Conservation (phyloP, 2,888 invertebrate genomes). For the Sussaba pulchella region DNA sequence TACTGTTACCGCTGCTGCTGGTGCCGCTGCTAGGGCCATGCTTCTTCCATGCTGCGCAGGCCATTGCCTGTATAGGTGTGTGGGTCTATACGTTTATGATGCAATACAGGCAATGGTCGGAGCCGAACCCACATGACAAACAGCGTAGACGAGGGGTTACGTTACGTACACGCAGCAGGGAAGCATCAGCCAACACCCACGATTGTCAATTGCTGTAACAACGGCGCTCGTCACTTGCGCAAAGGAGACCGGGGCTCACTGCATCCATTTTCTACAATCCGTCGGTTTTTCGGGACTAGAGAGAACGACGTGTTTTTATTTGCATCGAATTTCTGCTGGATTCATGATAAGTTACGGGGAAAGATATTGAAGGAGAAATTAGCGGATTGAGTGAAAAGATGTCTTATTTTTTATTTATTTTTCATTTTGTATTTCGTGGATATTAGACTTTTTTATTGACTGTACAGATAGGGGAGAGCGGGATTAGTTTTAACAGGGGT, state of each 20-base stretch:
- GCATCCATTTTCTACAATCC: too few relatives aligned
- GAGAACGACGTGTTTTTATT: too few relatives aligned
- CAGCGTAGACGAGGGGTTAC: conserved; percentile 19
- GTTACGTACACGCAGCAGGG: background rate
- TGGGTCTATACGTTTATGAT: background rate
- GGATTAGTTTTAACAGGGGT: too few relatives aligned
- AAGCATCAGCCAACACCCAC: background rate
- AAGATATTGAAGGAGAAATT: too few relatives aligned
- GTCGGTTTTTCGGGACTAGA: too few relatives aligned
- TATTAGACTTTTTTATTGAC: too few relatives aligned
- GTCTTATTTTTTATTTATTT: too few relatives aligned
- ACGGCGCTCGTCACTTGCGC: background rate
- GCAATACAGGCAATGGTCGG: conserved; percentile 3
- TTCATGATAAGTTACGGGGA: too few relatives aligned
- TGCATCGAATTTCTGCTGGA: too few relatives aligned
- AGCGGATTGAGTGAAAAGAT: too few relatives aligned
- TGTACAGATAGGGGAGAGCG: too few relatives aligned
- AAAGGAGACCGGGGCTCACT: background rate
- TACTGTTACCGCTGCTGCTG: conserved; percentile 31
- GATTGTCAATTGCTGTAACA: background rate
- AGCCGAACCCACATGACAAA: background rate
- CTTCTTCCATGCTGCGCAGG: background rate
- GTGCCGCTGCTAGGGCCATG: conserved; percentile 17
- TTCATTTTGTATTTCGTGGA: too few relatives aligned
- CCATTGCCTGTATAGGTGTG: background rate